Conservation (phyloP, 2,888 invertebrate genomes). For the Hyppa rectilinea region DNA sequence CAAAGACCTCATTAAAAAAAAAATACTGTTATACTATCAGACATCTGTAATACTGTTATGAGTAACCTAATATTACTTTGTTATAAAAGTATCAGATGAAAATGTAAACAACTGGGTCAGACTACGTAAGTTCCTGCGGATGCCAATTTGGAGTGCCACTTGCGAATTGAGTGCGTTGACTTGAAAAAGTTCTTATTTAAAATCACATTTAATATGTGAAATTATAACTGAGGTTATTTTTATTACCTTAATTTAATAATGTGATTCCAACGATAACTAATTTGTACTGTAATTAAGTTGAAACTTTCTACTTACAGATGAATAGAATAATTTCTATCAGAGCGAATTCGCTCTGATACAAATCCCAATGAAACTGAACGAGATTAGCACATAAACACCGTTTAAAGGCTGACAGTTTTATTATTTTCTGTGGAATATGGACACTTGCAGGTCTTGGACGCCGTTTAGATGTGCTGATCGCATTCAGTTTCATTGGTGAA, state of each 20-base stretch:
- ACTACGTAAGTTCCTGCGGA: too few species aligned
- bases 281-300: background rate
- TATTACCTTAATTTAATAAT: background rate
- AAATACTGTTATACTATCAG: too few species aligned
- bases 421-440: too few species aligned
- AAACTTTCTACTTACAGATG: background rate
- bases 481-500: too few species aligned
- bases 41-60: constrained; percentile 7
- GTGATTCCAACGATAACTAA: background rate
- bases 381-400: too few species aligned
- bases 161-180: background rate
- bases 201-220: background rate
- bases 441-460: too few species aligned
- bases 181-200: background rate
- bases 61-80: background rate
- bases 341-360: too few species aligned
- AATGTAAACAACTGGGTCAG: background rate
- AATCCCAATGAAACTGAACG: too few species aligned
- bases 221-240: background rate
- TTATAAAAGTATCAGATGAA: background rate
- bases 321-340: background rate
- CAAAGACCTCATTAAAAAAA: constrained; percentile 40
- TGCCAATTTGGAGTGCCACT: background rate
- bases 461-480: too few species aligned
- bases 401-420: too few species aligned